Conservation (phyloP, 2,113 vertebrate species). For the Dinomys branickii region DNA sequence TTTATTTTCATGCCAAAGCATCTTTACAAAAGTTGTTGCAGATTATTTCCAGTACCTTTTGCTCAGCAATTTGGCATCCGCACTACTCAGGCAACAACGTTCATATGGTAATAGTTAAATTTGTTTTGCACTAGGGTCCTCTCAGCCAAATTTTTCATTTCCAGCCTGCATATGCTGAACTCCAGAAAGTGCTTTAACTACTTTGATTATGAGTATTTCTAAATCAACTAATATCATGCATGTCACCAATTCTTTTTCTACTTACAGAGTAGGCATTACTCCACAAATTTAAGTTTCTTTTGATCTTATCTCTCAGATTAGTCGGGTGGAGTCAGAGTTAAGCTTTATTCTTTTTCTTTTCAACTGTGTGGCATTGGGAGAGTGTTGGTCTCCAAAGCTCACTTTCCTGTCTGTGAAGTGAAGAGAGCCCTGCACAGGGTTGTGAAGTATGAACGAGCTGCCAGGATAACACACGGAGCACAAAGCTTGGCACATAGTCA, state of each 20-base stretch:
- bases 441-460: neutral
- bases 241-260: neutral
- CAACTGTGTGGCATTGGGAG: neutral
- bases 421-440: neutral
- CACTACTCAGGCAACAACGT: constrained; percentile 54
- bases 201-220: constrained; percentile 56
- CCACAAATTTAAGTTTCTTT: neutral
- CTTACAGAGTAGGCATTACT: neutral
- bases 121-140: constrained; percentile 60
- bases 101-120: constrained; percentile 71
- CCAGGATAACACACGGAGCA: neutral
- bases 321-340: neutral
- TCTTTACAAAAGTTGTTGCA: constrained; percentile 64
- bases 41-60: constrained; percentile 69
- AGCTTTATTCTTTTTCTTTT: neutral
- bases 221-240: constrained; percentile 43
- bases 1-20: constrained; percentile 59
- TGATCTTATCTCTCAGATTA: neutral
- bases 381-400: neutral
- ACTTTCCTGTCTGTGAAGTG: neutral
- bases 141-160: constrained; percentile 56
- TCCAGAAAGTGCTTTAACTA: constrained; percentile 64
- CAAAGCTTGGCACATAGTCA: neutral
- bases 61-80: constrained; percentile 62
- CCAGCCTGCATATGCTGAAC: constrained; percentile 49